phyloP scores from a whole-genome alignment of 2,797 vertebrate genomes.

The Nasua narica region DNA sequence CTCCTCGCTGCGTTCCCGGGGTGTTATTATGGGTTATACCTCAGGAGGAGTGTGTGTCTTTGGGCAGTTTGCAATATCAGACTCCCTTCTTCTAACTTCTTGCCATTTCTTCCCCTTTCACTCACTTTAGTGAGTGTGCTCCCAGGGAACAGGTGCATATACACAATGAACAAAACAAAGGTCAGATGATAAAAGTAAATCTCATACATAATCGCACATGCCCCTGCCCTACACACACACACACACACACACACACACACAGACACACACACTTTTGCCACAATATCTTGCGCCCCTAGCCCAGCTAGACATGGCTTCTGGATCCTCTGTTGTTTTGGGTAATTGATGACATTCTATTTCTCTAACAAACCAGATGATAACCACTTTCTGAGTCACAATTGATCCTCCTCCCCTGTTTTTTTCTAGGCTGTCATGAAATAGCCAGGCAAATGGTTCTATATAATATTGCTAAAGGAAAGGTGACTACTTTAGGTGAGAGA shows the following conservation, averaged over 20 bases:
- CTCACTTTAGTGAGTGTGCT: neutral
- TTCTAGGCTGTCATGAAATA: constrained; percentile 23
- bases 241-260: neutral
- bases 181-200: neutral
- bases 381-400: neutral
- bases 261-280: neutral
- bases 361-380: neutral
- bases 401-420: neutral
- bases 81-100: neutral
- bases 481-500: neutral
- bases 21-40: neutral
- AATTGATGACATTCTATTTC: neutral
- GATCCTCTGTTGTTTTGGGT: neutral
- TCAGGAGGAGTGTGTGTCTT: neutral
- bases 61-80: neutral
- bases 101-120: neutral
- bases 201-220: neutral
- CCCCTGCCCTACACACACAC: fast-evolving
- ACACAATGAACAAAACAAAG: neutral
- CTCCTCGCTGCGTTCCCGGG: neutral
- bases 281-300: neutral
- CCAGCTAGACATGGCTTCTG: neutral
- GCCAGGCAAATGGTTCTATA: neutral
- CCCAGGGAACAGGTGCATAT: neutral
- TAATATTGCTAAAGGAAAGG: neutral